A percentile compares a stretch with the other conserved stretches of the same genome.
Conservation (phyloP, 2,113 vertebrate genomes). For the Dromas ardeola region DNA sequence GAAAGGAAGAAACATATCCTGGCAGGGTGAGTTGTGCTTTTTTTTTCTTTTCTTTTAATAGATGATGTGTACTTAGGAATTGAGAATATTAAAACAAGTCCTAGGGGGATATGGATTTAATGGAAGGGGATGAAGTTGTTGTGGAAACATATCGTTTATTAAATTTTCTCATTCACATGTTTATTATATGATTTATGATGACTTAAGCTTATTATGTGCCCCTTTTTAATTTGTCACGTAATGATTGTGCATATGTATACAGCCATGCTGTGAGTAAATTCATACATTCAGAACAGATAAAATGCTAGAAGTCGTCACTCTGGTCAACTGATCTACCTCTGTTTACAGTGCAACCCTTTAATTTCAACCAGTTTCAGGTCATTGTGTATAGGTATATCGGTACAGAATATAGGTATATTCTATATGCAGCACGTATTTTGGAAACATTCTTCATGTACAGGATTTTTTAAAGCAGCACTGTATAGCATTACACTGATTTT, state of each 20-base stretch:
- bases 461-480: not conserved
- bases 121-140: slow-evolving; percentile 10
- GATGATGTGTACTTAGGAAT: not conserved
- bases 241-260: not conserved
- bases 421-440: not conserved
- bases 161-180: slow-evolving; percentile 1
- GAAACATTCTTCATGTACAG: not conserved
- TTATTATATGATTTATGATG: slow-evolving; percentile 29
- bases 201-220: not conserved
- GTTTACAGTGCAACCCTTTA: not conserved
- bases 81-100: slow-evolving; percentile 21
- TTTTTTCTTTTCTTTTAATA: not conserved
- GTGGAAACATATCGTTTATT: slow-evolving; percentile 1
- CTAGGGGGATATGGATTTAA: not conserved
- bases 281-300: not conserved
- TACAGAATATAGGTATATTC: not conserved
- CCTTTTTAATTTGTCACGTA: slow-evolving; percentile 17
- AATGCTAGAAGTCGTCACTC: not conserved
- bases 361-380: not conserved
- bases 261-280: not conserved
- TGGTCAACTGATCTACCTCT: not conserved
- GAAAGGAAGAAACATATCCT: not conserved
- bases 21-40: not conserved
- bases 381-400: not conserved
- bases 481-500: fast-evolving